These are phyloP conservation scores for Leucopsar rothschildi DNA, from an alignment of 2,113 vertebrate genomes.

Conservation along the genomic window DNA sequence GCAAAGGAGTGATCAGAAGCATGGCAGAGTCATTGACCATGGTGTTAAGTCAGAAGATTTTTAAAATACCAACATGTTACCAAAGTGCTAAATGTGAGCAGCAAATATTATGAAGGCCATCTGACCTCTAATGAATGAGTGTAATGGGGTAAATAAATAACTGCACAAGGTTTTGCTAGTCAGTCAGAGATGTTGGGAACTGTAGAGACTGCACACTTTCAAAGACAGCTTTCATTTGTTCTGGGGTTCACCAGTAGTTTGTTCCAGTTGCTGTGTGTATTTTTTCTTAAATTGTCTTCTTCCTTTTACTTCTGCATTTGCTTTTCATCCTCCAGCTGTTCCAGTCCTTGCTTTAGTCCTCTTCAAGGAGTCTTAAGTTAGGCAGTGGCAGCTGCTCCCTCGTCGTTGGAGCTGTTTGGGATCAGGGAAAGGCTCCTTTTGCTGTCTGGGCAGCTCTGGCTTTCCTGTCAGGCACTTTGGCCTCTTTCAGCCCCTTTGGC, in stretches of 20 bases:
- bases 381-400: background rate
- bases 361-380: background rate
- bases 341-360: background rate
- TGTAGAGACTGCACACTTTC: background rate
- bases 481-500: background rate
- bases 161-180: background rate
- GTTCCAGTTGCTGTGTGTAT: background rate
- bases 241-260: background rate
- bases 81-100: background rate
- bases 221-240: background rate
- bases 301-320: background rate
- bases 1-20: background rate
- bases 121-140: background rate
- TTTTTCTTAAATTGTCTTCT: background rate
- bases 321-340: background rate
- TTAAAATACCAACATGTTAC: background rate
- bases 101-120: background rate
- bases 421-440: background rate
- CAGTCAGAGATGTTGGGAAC: background rate
- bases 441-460: background rate
- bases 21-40: background rate
- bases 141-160: background rate
- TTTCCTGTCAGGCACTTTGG: background rate
- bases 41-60: background rate
- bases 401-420: background rate